These are phyloP conservation scores for Coptodon bakossiorum DNA, from an alignment of 2,113 vertebrate species.

Conservation along the genomic window DNA sequence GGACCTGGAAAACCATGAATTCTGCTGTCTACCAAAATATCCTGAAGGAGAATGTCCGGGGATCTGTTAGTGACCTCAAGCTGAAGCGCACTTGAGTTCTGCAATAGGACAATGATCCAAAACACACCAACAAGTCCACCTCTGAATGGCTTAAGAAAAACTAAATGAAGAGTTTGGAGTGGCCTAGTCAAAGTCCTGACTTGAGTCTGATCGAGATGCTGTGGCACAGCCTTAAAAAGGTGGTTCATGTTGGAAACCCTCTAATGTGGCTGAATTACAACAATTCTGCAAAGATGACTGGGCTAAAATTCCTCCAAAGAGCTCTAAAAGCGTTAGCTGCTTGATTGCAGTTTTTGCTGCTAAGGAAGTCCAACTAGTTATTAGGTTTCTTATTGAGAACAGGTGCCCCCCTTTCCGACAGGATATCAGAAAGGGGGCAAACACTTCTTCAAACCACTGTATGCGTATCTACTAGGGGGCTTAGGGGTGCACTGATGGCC, in stretches of 20 bases:
- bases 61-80: background rate
- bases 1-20: background rate
- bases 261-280: background rate
- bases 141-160: background rate
- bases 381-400: background rate
- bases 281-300: background rate
- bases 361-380: background rate
- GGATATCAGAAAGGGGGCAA: background rate
- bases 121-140: background rate
- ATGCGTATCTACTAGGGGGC: background rate
- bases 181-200: background rate
- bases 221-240: background rate
- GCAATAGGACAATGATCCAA: background rate
- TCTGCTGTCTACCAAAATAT: background rate
- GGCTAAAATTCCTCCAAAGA: background rate
- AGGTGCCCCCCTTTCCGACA: background rate
- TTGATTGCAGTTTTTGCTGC: background rate
- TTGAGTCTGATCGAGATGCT: background rate
- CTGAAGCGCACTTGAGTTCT: rapidly evolving
- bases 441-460: background rate
- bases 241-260: background rate
- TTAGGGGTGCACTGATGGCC: background rate
- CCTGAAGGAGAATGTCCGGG: background rate
- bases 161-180: background rate
- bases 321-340: background rate